Evolutionary conservation across 1,140 invertebrate genomes (phyloP).

Genomic region (Pseudomyrmex sp.): DNA sequence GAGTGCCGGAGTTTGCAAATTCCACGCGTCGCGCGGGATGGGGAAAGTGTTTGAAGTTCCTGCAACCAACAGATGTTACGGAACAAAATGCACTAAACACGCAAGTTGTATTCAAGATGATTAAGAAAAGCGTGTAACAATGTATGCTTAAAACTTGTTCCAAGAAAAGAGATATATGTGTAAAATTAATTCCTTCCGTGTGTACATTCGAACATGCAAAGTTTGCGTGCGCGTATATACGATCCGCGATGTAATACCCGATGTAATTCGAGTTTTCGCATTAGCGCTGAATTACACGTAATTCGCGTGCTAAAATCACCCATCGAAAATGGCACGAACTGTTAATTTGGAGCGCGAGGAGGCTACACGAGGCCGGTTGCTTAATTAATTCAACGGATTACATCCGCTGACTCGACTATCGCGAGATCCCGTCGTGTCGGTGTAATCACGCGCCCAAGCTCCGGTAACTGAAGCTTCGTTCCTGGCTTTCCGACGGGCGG

Average conservation of each 20-base stretch:
- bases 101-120: constrained; percentile 14
- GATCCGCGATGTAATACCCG: background rate
- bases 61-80: background rate
- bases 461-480: constrained; percentile 19
- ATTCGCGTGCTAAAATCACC: constrained; percentile 15
- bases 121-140: background rate
- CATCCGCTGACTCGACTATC: constrained; percentile 38
- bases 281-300: constrained; percentile 43
- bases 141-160: background rate
- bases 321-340: constrained; percentile 14
- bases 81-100: background rate
- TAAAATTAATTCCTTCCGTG: constrained; percentile 2
- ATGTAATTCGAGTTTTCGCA: constrained; percentile 21
- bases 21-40: no score
- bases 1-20: background rate
- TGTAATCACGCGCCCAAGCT: constrained; percentile 24
- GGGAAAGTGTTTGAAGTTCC: no score
- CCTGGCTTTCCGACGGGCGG: no score
- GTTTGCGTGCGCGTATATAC: no score
- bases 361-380: background rate
- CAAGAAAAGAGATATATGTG: background rate
- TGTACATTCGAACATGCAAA: background rate
- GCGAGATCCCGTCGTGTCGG: background rate
- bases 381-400: constrained; percentile 60
- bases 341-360: constrained; percentile 28